Percentiles rank a stretch among this genome's conserved stretches.
Conservation (phyloP, 2,113 vertebrate genomes). For the Phasianus colchicus region DNA sequence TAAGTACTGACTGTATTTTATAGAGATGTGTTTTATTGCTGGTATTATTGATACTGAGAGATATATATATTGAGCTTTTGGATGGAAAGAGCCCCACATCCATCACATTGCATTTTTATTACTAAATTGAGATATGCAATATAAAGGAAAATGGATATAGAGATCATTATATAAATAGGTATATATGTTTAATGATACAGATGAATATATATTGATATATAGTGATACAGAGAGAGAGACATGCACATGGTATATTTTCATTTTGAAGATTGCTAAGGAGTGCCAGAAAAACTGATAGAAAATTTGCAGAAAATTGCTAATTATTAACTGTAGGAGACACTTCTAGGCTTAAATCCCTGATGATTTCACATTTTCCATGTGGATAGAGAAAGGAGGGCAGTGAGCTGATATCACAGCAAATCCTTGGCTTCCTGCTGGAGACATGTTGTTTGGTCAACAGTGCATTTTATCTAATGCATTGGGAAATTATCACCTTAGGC, state of each 20-base stretch:
- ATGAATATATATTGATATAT: neutral
- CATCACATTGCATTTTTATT: constrained; percentile 32
- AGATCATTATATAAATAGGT: neutral
- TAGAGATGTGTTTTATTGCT: constrained; percentile 6
- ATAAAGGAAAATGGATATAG: constrained; percentile 12
- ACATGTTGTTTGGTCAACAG: neutral
- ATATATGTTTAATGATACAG: neutral
- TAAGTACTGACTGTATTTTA: constrained; percentile 45
- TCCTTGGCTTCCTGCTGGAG: neutral
- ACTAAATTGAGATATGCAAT: constrained; percentile 1
- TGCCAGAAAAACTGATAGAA: neutral
- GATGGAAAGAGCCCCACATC: neutral
- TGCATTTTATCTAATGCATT: neutral
- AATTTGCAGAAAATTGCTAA: neutral
- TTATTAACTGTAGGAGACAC: neutral
- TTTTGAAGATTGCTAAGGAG: neutral
- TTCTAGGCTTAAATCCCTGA: neutral
- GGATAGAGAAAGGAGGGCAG: neutral
- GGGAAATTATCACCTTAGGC: neutral
- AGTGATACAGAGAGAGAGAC: neutral
- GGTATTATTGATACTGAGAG: constrained; percentile 27
- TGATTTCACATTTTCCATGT: neutral
- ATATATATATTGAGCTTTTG: constrained; percentile 10
- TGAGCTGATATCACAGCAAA: neutral
- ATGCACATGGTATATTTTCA: neutral